These are phyloP conservation scores for Gadus chalcogrammus DNA, from an alignment of 2,113 vertebrate genomes.

Conservation along the genomic window DNA sequence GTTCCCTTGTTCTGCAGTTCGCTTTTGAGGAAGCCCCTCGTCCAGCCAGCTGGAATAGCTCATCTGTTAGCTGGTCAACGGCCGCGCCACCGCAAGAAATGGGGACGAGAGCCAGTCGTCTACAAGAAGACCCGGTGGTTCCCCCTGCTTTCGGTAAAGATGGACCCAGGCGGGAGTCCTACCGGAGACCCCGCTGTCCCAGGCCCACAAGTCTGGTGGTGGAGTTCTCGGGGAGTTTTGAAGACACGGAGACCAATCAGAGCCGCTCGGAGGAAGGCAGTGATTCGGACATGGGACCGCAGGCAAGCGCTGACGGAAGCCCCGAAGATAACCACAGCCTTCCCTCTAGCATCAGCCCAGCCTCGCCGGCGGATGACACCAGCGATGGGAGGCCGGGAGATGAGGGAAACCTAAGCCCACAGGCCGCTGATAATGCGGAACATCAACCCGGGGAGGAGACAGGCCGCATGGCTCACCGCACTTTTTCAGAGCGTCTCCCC, in stretches of 20 bases:
- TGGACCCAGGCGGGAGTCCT: conserved; percentile 67
- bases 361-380: conserved; percentile 50
- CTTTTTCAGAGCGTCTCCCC: conserved; percentile 75
- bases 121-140: conserved; percentile 69
- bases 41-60: conserved; percentile 25
- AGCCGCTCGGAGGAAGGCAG: conserved; percentile 76
- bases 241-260: conserved; percentile 69
- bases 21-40: too few species aligned
- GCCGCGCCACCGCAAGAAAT: conserved; percentile 42
- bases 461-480: conserved; percentile 73
- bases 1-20: too few species aligned
- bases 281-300: conserved; percentile 72
- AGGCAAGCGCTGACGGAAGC: conserved; percentile 67
- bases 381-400: conserved; percentile 59
- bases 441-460: conserved; percentile 62
- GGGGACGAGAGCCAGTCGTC: conserved; percentile 75
- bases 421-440: conserved; percentile 50
- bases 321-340: conserved; percentile 63
- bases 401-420: conserved; percentile 46
- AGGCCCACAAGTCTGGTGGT: conserved; percentile 75
- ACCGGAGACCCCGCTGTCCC: conserved; percentile 61
- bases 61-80: conserved; percentile 1
- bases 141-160: conserved; percentile 68
- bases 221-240: conserved; percentile 74
- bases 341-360: conserved; percentile 49